Conservation (phyloP, 2,888 invertebrate genomes). For the Volucella inanis region DNA sequence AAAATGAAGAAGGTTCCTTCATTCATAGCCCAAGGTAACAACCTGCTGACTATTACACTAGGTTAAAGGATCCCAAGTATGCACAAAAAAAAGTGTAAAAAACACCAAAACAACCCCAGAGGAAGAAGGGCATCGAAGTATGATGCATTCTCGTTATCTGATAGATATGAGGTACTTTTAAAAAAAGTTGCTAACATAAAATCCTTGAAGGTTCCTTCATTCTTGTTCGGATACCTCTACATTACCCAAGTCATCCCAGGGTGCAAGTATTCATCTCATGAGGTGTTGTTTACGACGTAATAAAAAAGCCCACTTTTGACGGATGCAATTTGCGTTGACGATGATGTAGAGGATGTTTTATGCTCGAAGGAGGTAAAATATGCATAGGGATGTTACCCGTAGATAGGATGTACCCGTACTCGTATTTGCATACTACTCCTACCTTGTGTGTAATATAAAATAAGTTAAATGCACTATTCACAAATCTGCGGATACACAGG, state of each 20-base stretch:
- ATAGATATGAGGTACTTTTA: constrained; percentile 44
- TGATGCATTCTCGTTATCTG: constrained; percentile 31
- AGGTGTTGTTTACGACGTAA: constrained; percentile 70
- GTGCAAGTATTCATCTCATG: constrained; percentile 56
- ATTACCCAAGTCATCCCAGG: background rate
- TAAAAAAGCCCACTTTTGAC: constrained; percentile 72
- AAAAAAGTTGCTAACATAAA: constrained; percentile 55
- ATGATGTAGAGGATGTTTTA: constrained; percentile 14
- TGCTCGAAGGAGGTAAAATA: constrained; percentile 1
- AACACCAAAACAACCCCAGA: constrained; percentile 13
- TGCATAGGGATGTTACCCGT: constrained; percentile 28
- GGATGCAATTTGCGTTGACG: constrained; percentile 73
- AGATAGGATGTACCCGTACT: constrained; percentile 15
- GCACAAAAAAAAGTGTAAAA: background rate
- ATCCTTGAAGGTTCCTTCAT: constrained; percentile 46
- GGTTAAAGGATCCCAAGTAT: background rate
- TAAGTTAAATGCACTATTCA: constrained; percentile 8
- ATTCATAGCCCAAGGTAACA: constrained; percentile 58
- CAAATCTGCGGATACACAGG: background rate
- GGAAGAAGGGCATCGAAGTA: background rate
- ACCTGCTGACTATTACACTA: constrained; percentile 26
- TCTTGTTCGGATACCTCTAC: background rate
- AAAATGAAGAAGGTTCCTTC: background rate
- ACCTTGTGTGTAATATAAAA: constrained; percentile 20
- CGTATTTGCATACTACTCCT: constrained; percentile 32